Evolutionary conservation across 2,888 invertebrate genomes (phyloP).

Genomic region (Mythimna vitellina): DNA sequence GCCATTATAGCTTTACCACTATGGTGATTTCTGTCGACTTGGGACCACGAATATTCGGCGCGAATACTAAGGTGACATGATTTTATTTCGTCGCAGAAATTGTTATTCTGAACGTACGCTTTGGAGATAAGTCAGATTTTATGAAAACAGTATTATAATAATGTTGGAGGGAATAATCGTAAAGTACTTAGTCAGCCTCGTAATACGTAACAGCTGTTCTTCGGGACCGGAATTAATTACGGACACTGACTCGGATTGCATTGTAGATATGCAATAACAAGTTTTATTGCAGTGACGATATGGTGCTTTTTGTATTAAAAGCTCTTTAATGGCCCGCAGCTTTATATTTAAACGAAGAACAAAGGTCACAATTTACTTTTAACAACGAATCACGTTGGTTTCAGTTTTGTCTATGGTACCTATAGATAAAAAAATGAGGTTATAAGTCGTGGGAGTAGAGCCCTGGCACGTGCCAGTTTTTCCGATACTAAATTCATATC

Average conservation of each 20-base stretch:
- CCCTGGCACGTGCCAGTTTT: constrained; percentile 16
- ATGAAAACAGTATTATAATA: constrained; percentile 55
- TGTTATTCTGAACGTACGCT: constrained; percentile 52
- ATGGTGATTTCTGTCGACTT: constrained; percentile 56
- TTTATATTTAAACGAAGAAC: constrained; percentile 16
- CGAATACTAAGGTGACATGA: constrained; percentile 56
- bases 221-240: constrained; percentile 41
- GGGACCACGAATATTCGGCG: constrained; percentile 48
- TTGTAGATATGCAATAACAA: constrained; percentile 19
- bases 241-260: constrained; percentile 27
- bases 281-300: constrained; percentile 14
- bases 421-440: constrained; percentile 4
- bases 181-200: constrained; percentile 44
- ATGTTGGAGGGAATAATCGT: constrained; percentile 50
- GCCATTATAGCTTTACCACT: constrained; percentile 51
- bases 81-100: constrained; percentile 48
- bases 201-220: constrained; percentile 51
- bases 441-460: neutral
- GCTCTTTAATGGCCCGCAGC: neutral
- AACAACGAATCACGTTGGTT: constrained; percentile 6
- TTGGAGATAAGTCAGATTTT: constrained; percentile 47
- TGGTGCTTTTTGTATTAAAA: constrained; percentile 17
- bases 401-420: constrained; percentile 7
- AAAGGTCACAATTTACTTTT: constrained; percentile 18
- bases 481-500: constrained; percentile 17